phyloP scores from a whole-genome alignment of 2,888 invertebrate species.

The Lycocerus yunnanus region DNA sequence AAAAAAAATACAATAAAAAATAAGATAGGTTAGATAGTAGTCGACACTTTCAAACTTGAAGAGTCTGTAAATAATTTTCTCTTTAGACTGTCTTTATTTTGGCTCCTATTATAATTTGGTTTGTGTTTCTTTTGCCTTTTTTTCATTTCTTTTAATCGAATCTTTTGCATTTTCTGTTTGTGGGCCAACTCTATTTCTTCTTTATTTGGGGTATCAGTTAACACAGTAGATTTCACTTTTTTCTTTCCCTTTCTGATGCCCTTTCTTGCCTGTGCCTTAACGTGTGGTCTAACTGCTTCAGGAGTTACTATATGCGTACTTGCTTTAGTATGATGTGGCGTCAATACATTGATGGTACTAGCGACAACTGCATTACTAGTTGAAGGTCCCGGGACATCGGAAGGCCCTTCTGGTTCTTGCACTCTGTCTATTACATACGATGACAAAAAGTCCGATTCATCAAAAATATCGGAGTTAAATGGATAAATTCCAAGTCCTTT shows the following conservation, averaged over 20 bases:
- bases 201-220: slow-evolving; percentile 30
- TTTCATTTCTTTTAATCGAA: background rate
- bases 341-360: background rate
- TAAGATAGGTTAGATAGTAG: slow-evolving; percentile 5
- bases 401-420: background rate
- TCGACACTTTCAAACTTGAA: slow-evolving; percentile 5
- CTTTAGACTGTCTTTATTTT: background rate
- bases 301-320: background rate
- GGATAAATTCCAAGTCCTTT: slow-evolving; percentile 35
- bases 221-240: slow-evolving; percentile 22
- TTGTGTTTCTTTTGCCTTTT: no score
- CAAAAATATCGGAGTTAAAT: slow-evolving; percentile 14
- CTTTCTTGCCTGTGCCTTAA: slow-evolving; percentile 20
- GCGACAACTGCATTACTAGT: background rate
- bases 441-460: slow-evolving; percentile 23
- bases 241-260: slow-evolving; percentile 13
- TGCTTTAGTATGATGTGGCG: background rate
- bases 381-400: background rate
- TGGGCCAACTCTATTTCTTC: background rate
- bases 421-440: slow-evolving; percentile 9
- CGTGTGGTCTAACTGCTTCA: slow-evolving; percentile 1
- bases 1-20: no score
- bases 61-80: slow-evolving; percentile 6
- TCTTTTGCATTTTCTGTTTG: slow-evolving; percentile 1
- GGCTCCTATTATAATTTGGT: background rate